These are phyloP conservation scores for Sebastes flavidus DNA, from an alignment of 2,797 vertebrate species.

Conservation along the genomic window DNA sequence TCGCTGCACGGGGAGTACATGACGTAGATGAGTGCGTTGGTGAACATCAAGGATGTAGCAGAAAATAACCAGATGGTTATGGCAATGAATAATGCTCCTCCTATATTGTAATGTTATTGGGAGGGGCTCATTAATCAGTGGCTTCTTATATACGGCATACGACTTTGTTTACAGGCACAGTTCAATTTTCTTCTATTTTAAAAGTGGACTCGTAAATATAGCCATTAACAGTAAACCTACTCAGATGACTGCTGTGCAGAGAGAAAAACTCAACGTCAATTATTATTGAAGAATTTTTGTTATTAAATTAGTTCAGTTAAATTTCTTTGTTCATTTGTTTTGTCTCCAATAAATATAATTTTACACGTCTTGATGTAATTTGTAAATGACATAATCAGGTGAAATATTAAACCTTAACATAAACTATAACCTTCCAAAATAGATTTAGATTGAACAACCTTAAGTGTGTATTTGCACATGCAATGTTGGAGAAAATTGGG, in stretches of 20 bases:
- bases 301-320: not conserved
- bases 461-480: not conserved
- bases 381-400: not conserved
- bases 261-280: not conserved
- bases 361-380: not conserved
- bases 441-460: not conserved
- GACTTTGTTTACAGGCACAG: not conserved
- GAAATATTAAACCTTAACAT: not conserved
- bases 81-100: constrained; percentile 16
- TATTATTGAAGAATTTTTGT: not conserved
- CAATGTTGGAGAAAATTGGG: not conserved
- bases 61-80: constrained; percentile 35
- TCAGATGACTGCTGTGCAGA: not conserved
- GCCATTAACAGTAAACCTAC: not conserved
- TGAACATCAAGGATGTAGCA: constrained; percentile 28
- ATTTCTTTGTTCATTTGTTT: not conserved
- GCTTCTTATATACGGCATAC: constrained; percentile 4
- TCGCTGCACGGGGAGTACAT: not conserved
- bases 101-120: constrained; percentile 17
- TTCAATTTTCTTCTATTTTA: constrained; percentile 25
- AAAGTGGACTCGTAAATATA: not conserved
- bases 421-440: not conserved
- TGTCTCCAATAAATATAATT: not conserved
- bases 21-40: constrained; percentile 33
- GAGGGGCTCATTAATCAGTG: constrained; percentile 18